Evolutionary conservation across 2,888 invertebrate species (phyloP).

Genomic region (Dicyrtomina minuta): DNA sequence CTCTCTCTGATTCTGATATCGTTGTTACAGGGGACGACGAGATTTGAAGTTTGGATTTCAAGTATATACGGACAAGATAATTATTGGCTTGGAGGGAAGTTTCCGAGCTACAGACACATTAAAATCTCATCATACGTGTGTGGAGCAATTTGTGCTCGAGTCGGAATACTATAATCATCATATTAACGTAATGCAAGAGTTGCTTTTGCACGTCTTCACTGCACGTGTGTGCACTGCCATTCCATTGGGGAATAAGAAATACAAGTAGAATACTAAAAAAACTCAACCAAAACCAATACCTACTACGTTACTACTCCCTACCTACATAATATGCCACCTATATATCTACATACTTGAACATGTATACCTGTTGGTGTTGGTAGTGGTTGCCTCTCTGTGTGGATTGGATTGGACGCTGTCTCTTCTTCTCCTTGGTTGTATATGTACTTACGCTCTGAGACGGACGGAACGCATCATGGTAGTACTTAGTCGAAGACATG

Average conservation of each 20-base stretch:
- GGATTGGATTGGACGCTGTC: too few relatives aligned
- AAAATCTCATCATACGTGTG: background rate
- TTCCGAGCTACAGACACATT: background rate
- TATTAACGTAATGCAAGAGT: conserved; percentile 30
- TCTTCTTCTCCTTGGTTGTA: too few relatives aligned
- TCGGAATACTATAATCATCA: conserved; percentile 25
- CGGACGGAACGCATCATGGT: too few relatives aligned
- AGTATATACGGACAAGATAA: background rate
- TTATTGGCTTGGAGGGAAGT: background rate
- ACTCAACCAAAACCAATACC: background rate
- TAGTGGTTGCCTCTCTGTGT: too few relatives aligned
- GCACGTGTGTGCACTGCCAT: conserved; percentile 4
- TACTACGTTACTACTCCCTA: too few relatives aligned
- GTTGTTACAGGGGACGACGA: too few relatives aligned
- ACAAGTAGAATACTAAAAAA: background rate
- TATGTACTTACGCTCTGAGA: too few relatives aligned
- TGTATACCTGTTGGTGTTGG: background rate
- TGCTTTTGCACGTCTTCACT: conserved; percentile 26
- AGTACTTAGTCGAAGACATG: too few relatives aligned
- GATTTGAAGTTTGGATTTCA: background rate
- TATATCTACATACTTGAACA: too few relatives aligned
- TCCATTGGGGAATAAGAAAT: background rate
- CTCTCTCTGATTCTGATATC: too few relatives aligned
- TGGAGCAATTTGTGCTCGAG: conserved; percentile 21
- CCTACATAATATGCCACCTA: too few relatives aligned